Evolutionary conservation across 64 coral and sea anemone genomes (phyloP).

Genomic region (Montipora capricornis): DNA sequence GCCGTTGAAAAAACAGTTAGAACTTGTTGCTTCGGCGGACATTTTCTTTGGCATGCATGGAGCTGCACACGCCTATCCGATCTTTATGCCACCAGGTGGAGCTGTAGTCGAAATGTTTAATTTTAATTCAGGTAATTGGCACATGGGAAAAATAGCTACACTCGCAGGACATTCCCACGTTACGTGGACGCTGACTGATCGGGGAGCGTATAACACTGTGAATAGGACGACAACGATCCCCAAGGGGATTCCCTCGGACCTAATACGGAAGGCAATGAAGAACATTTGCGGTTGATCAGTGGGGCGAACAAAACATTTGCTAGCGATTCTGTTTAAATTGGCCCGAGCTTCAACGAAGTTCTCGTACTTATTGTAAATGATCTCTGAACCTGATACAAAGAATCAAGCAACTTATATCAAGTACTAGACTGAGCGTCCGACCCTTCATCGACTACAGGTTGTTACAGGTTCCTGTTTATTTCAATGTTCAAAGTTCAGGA

Average conservation of each 20-base stretch:
- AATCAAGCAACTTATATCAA: no score
- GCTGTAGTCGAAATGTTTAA: slow-evolving; percentile 31
- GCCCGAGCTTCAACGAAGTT: no score
- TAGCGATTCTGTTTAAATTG: no score
- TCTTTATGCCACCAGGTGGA: slow-evolving; percentile 28
- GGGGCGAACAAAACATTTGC: neutral
- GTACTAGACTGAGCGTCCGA: no score
- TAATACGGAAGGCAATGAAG: neutral
- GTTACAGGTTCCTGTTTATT: no score
- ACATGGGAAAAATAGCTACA: slow-evolving; percentile 17
- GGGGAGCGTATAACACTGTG: neutral
- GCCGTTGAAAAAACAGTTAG: slow-evolving; percentile 3
- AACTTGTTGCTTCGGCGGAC: slow-evolving; percentile 18
- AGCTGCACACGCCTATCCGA: slow-evolving; percentile 12
- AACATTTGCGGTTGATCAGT: neutral
- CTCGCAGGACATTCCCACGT: slow-evolving; percentile 29
- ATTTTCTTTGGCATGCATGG: slow-evolving; percentile 47
- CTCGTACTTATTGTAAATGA: no score
- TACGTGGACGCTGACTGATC: neutral
- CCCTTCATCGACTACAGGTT: no score
- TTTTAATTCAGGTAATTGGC: slow-evolving; percentile 7
- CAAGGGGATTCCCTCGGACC: neutral
- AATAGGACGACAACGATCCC: slow-evolving; percentile 21
- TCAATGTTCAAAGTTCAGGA: no score
- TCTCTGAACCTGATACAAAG: no score